phyloP scores from a whole-genome alignment of 2,113 vertebrate species.

The Murina feae region DNA sequence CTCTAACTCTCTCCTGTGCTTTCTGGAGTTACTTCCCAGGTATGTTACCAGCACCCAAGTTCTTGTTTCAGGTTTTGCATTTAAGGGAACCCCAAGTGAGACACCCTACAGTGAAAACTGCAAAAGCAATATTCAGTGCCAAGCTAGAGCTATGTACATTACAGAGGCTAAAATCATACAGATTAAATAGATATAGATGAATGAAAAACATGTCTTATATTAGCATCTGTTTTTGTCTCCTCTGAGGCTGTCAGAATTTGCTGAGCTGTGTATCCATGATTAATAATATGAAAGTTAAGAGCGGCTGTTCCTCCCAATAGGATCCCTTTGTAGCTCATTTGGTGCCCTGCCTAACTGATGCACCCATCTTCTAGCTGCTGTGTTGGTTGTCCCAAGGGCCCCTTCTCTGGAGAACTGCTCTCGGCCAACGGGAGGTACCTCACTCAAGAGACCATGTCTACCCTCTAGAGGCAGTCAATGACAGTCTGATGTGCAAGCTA shows the following conservation, averaged over 20 bases:
- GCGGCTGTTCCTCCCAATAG: background rate
- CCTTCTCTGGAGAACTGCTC: background rate
- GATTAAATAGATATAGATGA: background rate
- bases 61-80: background rate
- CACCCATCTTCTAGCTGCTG: fast-evolving
- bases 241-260: background rate
- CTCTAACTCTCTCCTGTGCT: background rate
- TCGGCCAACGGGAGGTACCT: background rate
- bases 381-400: background rate
- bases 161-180: background rate
- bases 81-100: background rate
- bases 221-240: background rate
- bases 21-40: background rate
- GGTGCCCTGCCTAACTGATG: background rate
- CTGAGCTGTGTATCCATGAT: background rate
- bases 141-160: background rate
- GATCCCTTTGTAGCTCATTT: too few species aligned
- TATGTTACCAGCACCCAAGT: background rate
- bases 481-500: background rate
- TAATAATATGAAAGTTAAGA: background rate
- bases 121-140: background rate
- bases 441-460: background rate
- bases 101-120: background rate
- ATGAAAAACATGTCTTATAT: background rate
- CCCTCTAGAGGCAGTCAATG: background rate